Base-by-base conservation (phyloP, 1,140 invertebrate genomes). In the Wasmannia auropunctata region DNA sequence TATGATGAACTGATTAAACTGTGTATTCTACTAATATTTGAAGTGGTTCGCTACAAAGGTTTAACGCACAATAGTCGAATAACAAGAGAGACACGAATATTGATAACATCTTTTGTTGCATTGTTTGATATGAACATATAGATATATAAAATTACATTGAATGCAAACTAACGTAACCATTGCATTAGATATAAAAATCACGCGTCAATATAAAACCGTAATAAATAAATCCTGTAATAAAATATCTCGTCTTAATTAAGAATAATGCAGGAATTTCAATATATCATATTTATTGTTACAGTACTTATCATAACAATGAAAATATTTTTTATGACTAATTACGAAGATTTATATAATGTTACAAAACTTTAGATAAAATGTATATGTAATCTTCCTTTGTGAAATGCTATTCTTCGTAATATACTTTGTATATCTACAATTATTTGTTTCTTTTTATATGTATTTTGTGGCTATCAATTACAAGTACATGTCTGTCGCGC, bases 61-160 rank as follows among this genome's bases (percentile, higher is more conserved):
- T 77, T 77, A 49, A 46, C 40, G 16, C 19, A 62, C 74, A 49
- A 46, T 76, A 60, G 56, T n/a, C 37, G 56, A 62, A 62, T 76
- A 77, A 62, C 56, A 28, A 60, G 56, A 14, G 56, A 77, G 25
- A 77, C 14, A n/a, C n/a, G 16, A 28, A 77, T 77, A 62, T 34
- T 60, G 31, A 40, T 5, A 7, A 80, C 10, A 67, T n/a, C 43
- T 37, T 67, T 87, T 86, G 65, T 76, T 31, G 11, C 25, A 31
- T 60, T 7, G 19, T 43, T 62, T 43, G 54, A 28, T 19, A 34
- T 28, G 37, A 25, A 76, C 51, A 43, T 19, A 14, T n/a, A 28
- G 8, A 43, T 43, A 22, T 43, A 16, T 43, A 43, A 76, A 76
- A 43, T 56, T 60, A 76, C 51, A 54, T 22, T 22, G 7, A 0